Evolutionary conservation across 2,797 vertebrate genomes (phyloP), one percentile per base, ranked within the genome.

Genomic region (Leucoraja ocellata): DNA sequence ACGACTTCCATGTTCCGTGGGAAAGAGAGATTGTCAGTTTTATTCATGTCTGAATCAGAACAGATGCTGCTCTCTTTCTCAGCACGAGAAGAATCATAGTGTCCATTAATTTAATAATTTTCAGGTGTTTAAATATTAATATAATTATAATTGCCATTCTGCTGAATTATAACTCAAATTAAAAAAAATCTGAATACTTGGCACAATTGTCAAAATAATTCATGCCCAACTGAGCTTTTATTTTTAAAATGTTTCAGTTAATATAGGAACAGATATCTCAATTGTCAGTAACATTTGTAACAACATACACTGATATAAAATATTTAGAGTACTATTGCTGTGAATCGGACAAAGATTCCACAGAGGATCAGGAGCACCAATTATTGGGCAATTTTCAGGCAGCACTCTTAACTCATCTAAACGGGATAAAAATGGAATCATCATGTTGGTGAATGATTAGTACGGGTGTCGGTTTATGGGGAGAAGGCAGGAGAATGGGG

Each of bases 41-140:
- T 36, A 18, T 65, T 73, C 36, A 91, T 91, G 46, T 46, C 16
- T 39, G 18, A 68, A 46, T 23, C 88, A 46, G 68, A 11, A 16
- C 8, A 71, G 65, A 39, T 71, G 71, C 5, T 79, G 21, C 65
- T 74, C 32, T 28, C 88, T 14, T 23, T 11, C 21, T 14, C 71
- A 74, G 39, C 10, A 74, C 23, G 28, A 74, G 14, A 74, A 74
- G 21, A 74, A 73, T 46, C 71, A 25, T 54, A 11, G 18, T 32
- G 23, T 91, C 36, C 18, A 68, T 91, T 73, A 9, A 46, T 73
- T 74, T 25, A 36, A 91, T 91, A 25, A 91, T 71, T 36, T 74
- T 74, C 14, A 91, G 25, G 16, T 46, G 21, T 54, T 91, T 73
- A 91, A 91, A 91, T 91, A 91, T 74, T 91, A 28, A 91, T 74